Conservation (phyloP, 2,888 invertebrate species). For the Trissolcus japonicus region DNA sequence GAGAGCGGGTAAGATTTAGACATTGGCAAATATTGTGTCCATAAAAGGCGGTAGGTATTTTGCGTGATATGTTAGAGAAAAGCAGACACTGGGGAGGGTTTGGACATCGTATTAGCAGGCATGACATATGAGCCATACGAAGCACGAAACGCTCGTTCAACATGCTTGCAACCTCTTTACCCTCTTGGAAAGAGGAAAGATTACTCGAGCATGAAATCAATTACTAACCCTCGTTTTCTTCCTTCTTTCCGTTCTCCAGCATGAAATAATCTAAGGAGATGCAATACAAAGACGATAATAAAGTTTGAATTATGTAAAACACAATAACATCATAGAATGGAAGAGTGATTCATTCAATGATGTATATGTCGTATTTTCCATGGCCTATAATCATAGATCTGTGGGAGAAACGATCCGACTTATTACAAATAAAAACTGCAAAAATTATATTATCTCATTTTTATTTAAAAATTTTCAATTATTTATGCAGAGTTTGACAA, state of each 20-base stretch:
- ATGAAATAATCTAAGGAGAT: conserved; percentile 54
- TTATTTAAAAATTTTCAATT: too few relatives aligned
- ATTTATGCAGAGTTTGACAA: too few relatives aligned
- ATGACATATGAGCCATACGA: conserved; percentile 64
- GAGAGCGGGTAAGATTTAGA: conserved; percentile 25
- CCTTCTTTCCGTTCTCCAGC: conserved; percentile 51
- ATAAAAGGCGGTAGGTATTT: conserved; percentile 56
- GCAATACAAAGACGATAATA: conserved; percentile 54
- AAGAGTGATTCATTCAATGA: conserved; percentile 15
- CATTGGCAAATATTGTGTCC: conserved; percentile 36
- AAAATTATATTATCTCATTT: too few relatives aligned
- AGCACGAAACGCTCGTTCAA: conserved; percentile 62
- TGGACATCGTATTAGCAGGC: conserved; percentile 64
- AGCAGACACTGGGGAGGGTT: conserved; percentile 58
- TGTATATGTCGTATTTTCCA: conserved; percentile 3
- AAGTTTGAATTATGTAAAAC: conserved; percentile 44
- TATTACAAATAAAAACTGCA: too few relatives aligned
- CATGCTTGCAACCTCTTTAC: conserved; percentile 62
- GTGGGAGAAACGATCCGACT: too few relatives aligned
- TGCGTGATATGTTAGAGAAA: conserved; percentile 56
- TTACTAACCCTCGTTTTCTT: conserved; percentile 63
- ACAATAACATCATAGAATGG: conserved; percentile 36
- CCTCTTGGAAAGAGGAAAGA: conserved; percentile 63
- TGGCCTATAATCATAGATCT: too few relatives aligned
- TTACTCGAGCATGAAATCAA: conserved; percentile 71